These are phyloP conservation scores for Esox niger DNA, from an alignment of 2,113 vertebrate species.

Conservation along the genomic window DNA sequence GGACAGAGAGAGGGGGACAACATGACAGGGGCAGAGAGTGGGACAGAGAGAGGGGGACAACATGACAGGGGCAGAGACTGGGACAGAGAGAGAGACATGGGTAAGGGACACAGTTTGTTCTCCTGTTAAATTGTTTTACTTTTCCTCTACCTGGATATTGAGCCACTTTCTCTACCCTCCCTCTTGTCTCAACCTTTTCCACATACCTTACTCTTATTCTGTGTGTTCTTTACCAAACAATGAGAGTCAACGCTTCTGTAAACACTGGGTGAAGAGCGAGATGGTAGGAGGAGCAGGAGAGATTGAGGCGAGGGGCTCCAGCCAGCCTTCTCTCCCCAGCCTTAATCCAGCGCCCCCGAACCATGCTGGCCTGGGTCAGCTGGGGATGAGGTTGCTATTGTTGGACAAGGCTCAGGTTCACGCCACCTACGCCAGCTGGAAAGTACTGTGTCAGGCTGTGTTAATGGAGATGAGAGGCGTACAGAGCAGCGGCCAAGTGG, in stretches of 20 bases:
- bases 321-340: constrained; percentile 43
- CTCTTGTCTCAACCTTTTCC: no score
- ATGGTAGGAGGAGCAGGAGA: constrained; percentile 43
- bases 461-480: constrained; percentile 66
- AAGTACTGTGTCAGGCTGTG: constrained; percentile 65
- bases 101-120: background rate
- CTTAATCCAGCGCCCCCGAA: constrained; percentile 40
- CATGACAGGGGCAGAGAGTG: no score
- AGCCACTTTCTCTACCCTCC: background rate
- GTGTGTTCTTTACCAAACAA: constrained; percentile 16
- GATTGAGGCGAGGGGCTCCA: constrained; percentile 17
- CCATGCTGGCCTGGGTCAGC: constrained; percentile 54
- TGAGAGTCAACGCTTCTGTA: constrained; percentile 31
- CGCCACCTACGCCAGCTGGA: constrained; percentile 60
- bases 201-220: constrained; percentile 28
- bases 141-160: background rate
- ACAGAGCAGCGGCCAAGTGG: constrained; percentile 32
- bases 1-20: background rate
- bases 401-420: constrained; percentile 60
- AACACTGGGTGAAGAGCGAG: constrained; percentile 48
- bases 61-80: no score
- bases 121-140: background rate
- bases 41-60: no score
- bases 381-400: constrained; percentile 71
- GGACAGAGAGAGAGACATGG: background rate